Evolutionary conservation across 2,797 vertebrate genomes (phyloP).

Genomic region (Leucoraja ocellata): DNA sequence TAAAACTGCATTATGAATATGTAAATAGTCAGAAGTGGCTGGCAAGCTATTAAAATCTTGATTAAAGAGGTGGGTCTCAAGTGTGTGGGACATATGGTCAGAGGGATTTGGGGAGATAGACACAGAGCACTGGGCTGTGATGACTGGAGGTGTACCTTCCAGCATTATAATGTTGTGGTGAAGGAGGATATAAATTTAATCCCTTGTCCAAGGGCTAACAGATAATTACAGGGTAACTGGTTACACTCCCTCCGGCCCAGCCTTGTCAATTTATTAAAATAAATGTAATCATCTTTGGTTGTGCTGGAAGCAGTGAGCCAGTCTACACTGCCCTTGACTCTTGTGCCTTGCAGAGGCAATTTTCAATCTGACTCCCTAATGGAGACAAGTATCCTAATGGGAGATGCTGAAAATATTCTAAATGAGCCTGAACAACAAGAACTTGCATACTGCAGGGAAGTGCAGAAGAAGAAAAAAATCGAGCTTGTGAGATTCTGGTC

Average conservation of each 20-base stretch:
- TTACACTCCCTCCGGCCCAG: not conserved
- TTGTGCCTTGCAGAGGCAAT: not conserved
- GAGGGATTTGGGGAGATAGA: not conserved
- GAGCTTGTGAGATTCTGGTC: not conserved
- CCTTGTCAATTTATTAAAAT: conserved; percentile 9
- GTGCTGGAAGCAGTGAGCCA: not conserved
- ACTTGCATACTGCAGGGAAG: not conserved
- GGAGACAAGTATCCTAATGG: not conserved
- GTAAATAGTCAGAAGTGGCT: not conserved
- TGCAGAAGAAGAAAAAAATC: not conserved
- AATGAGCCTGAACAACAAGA: not conserved
- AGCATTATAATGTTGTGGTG: not conserved
- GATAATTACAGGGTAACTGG: not conserved
- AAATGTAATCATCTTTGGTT: not conserved
- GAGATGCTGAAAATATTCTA: not conserved
- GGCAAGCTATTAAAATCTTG: not conserved
- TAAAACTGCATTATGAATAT: not conserved
- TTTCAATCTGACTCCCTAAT: not conserved
- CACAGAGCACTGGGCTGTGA: not conserved
- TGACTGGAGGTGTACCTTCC: not conserved
- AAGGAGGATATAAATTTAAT: not conserved
- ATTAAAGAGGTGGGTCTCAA: not conserved
- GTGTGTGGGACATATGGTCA: not conserved
- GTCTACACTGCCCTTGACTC: not conserved
- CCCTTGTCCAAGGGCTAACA: not conserved